Base-by-base conservation (phyloP, 2,888 invertebrate species). In the Rhogogaster chlorosoma region DNA sequence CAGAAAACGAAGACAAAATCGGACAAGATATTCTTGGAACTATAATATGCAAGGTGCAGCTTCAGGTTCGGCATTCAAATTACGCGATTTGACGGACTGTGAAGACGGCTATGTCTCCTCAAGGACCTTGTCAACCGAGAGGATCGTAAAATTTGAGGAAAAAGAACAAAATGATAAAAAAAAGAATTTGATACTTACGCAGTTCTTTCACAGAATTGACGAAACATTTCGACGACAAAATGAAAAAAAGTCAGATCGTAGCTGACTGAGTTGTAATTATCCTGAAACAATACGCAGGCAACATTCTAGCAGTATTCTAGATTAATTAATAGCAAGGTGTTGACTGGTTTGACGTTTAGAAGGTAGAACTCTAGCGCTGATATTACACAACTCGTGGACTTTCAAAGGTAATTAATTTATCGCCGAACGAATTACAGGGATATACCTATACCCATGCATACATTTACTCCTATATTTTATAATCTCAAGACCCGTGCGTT, bases 1-100 rank as follows among this genome's bases (percentile, higher is more conserved):
- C 5, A 57, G 2, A 12, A n/a, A 10, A n/a, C 12, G 5, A 12
- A 32, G 6, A 38, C 0, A 10, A n/a, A 18, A 80, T 0, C 6
- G 18, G 38, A 61, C 26, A 22, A 12, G 38, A 80, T 61, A 80
- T 61, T 22, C 4, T 45, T n/a, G 29, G 26, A 73, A 22, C 73
- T 7, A 73, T 42, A 45, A 73, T 29, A 45, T 10, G 42, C 26
- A 61, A 12, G 10, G 12, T 61, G 61, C 26, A 49, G 12, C 18
- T 49, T 32, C 15, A 73, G 87, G 86, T 87, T 87, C 86, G 85
- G 87, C 88, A 88, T 89, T 86, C 83, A 85, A 89, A 89, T 89
- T 88, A 87, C 88, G 89, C 88, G 87, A 89, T 89, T 89, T 89
- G 38, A 57, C 61, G 22, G 15, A 80, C 38, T 38, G 22, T 22